Conservation (phyloP, 1,140 invertebrate genomes). For the Orchesella cincta region DNA sequence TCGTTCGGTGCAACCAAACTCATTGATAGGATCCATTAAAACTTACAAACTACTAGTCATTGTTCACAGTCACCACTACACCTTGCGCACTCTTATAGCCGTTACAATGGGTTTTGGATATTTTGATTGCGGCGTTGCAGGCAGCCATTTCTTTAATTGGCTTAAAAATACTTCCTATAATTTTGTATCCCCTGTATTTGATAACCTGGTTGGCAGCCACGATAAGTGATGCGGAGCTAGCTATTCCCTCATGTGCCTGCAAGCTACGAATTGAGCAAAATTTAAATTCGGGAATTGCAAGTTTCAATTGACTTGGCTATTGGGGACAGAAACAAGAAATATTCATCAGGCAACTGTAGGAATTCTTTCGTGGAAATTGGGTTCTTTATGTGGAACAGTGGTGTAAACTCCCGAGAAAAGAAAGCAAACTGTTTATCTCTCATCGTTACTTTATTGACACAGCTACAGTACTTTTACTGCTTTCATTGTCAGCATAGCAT, state of each 20-base stretch:
- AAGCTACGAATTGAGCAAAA: background rate
- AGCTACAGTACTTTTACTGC: background rate
- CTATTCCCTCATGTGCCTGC: background rate
- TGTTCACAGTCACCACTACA: background rate
- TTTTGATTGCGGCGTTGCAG: background rate
- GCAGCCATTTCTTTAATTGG: background rate
- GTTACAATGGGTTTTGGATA: background rate
- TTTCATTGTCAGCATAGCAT: too few species aligned
- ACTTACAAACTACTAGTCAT: background rate
- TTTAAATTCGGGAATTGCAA: background rate
- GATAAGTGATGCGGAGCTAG: background rate
- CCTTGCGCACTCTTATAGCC: background rate
- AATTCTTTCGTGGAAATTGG: background rate
- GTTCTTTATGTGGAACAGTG: background rate
- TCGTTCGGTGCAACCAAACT: background rate
- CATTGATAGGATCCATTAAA: background rate
- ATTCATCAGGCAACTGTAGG: background rate
- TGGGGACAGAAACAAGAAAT: background rate
- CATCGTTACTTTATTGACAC: background rate
- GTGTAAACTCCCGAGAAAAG: background rate
- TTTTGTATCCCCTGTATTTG: background rate
- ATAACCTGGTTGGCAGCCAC: background rate
- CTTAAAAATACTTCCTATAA: background rate
- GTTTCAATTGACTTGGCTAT: background rate
- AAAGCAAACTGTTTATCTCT: background rate